A percentile compares a stretch with the other conserved stretches of the same genome.
phyloP scores from a whole-genome alignment of 2,888 invertebrate species.

The Hydropsyche betteni region DNA sequence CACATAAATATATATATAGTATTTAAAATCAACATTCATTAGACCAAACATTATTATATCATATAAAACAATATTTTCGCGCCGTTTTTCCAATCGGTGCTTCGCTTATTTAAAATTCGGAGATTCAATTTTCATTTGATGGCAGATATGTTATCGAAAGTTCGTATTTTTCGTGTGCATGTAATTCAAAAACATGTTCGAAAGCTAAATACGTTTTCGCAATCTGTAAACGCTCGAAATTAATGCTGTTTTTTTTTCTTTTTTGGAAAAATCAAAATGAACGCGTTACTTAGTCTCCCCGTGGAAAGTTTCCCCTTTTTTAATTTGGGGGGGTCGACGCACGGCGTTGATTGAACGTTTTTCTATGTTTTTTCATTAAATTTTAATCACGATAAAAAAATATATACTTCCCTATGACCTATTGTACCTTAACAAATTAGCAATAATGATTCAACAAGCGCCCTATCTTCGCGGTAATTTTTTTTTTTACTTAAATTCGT shows the following conservation, averaged over 20 bases:
- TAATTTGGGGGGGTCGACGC: not conserved
- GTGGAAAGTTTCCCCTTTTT: too few species aligned
- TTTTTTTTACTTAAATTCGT: slow-evolving; percentile 34
- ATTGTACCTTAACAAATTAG: slow-evolving; percentile 37
- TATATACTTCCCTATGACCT: slow-evolving; percentile 39
- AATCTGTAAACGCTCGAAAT: too few species aligned
- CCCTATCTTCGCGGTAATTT: slow-evolving; percentile 1
- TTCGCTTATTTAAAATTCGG: not conserved
- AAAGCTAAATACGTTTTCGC: too few species aligned
- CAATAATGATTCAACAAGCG: slow-evolving; percentile 39
- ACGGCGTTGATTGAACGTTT: not conserved
- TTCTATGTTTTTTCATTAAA: slow-evolving; percentile 8
- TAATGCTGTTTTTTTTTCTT: too few species aligned
- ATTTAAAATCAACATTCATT: slow-evolving; percentile 41
- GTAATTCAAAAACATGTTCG: too few species aligned
- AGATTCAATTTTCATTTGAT: not conserved
- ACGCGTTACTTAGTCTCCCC: too few species aligned
- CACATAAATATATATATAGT: slow-evolving; percentile 42
- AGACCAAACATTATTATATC: slow-evolving; percentile 46
- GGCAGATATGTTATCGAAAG: too few species aligned
- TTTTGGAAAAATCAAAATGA: too few species aligned
- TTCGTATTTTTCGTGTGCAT: too few species aligned
- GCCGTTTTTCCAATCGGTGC: not conserved
- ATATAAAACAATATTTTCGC: slow-evolving; percentile 24
- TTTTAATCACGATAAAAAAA: slow-evolving; percentile 38